Base-by-base conservation (phyloP, 2,888 invertebrate genomes). In the Itoplectis maculator region DNA sequence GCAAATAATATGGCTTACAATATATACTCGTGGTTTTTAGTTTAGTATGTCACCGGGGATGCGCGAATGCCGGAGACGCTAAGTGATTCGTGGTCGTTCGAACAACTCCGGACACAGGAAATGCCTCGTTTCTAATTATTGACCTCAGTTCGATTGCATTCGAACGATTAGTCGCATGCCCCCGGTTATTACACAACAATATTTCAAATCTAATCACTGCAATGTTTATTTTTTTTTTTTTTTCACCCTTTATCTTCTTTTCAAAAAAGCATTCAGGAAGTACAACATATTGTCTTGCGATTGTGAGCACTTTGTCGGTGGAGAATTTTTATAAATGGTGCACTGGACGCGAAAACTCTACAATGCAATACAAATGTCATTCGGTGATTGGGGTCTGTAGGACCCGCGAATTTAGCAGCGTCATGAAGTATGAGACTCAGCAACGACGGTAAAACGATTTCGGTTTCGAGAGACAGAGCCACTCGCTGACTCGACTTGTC, bases 141-240 rank as follows among this genome's bases (percentile, higher is more conserved):
- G 20, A 9, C 4, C 18, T 2, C 5, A 23, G 13, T 54, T 23
- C 23, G 54, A 35, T 59, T 35, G n/a, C 1, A 29, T 56, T 56
- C 0, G 29, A 56, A 35, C 7, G 49, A 15, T 29, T 35, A n/a
- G 29, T 18, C 61, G 18, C 37, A 18, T 37, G 18, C 15, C 37
- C 15, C 18, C 37, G 18, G 9, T 61, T 37, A 5, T 61, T 61
- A 61, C 18, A 37, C 29, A 61, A 79, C 70, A 66, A 51, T 79
- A 61, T 59, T 15, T 81, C 75, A 83, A 83, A 83, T 81, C 72
- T 81, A 83, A 75, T 81, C 59, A 63, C 47, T 70, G 49, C 61
- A 35, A 75, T 73, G 47, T 61, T 72, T 49, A 29, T 77, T 42
- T 18, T 29, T 40, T 23, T 37, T 47, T 66, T 47, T 20, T 42